phyloP scores from a whole-genome alignment of 2,113 vertebrate genomes.

The mouse (Mus musculus) region DNA sequence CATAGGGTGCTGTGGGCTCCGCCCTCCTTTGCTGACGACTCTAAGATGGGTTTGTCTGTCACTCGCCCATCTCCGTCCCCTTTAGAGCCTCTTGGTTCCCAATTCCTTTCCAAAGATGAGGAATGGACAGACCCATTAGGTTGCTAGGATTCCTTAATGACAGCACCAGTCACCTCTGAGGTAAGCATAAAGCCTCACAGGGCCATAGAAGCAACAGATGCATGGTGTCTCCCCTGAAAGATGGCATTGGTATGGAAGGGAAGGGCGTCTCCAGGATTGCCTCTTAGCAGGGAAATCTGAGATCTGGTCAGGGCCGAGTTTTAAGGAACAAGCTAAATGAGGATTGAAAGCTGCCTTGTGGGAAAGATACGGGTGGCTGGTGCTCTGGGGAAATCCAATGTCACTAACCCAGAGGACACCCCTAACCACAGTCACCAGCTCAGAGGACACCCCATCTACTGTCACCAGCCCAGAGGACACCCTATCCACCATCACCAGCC shows the following conservation, averaged over 20 bases:
- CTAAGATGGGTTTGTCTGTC: background rate
- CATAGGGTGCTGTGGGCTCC: background rate
- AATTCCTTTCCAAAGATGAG: too few relatives aligned
- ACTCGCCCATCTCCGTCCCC: background rate
- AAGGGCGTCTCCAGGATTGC: background rate
- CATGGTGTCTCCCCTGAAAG: background rate
- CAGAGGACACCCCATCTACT: background rate
- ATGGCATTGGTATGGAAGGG: background rate
- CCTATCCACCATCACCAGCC: background rate
- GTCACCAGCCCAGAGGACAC: background rate
- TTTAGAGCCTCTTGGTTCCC: background rate
- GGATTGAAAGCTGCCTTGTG: fast-evolving
- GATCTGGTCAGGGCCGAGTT: too few relatives aligned
- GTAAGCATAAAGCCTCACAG: background rate
- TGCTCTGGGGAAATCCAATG: background rate
- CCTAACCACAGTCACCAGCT: background rate
- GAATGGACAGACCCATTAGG: fast-evolving
- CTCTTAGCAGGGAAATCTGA: too few relatives aligned
- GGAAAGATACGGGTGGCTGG: background rate
- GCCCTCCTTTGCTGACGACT: background rate
- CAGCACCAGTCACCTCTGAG: background rate
- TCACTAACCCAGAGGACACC: background rate
- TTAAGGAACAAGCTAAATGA: background rate
- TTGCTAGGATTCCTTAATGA: background rate
- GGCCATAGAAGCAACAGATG: background rate